These are phyloP conservation scores for Pollicipes pollicipes DNA, from an alignment of 1,140 invertebrate genomes.

Conservation along the genomic window DNA sequence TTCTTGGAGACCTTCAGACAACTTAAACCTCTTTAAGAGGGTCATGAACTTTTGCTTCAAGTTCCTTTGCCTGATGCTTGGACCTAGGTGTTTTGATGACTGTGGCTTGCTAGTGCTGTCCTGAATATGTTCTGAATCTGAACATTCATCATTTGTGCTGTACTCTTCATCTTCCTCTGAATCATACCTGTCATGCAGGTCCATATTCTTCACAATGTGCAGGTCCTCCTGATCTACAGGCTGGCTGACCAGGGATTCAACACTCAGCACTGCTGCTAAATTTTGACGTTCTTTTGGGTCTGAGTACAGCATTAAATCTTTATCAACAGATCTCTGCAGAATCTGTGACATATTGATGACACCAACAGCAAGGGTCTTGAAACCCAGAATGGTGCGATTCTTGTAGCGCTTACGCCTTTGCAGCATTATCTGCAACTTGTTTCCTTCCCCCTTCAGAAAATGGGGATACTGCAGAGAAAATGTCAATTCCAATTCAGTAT, in stretches of 20 bases:
- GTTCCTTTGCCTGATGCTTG: conserved; percentile 60
- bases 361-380: conserved; percentile 91
- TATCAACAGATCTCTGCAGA: conserved; percentile 74
- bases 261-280: conserved; percentile 41
- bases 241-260: conserved; percentile 64
- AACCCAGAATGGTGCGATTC: conserved; percentile 94
- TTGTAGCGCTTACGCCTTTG: conserved; percentile 94
- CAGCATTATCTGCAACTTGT: conserved; percentile 77
- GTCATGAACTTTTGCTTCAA: conserved; percentile 94
- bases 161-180: conserved; percentile 54
- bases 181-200: conserved; percentile 17
- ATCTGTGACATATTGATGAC: conserved; percentile 92
- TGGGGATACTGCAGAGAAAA: conserved; percentile 90
- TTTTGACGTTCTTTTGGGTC: conserved; percentile 44
- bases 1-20: conserved; percentile 53
- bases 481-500: conserved; percentile 80
- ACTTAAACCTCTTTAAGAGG: conserved; percentile 74
- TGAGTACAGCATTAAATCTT: conserved; percentile 63
- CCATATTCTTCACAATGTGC: conserved; percentile 21
- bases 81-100: not conserved
- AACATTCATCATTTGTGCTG: conserved; percentile 45
- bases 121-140: conserved; percentile 47
- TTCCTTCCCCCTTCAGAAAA: conserved; percentile 90
- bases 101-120: conserved; percentile 22
- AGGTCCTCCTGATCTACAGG: conserved; percentile 83